Evolutionary conservation across 2,113 vertebrate genomes (phyloP), one percentile per base, ranked within the genome.

Genomic region (Panthera tigris): DNA sequence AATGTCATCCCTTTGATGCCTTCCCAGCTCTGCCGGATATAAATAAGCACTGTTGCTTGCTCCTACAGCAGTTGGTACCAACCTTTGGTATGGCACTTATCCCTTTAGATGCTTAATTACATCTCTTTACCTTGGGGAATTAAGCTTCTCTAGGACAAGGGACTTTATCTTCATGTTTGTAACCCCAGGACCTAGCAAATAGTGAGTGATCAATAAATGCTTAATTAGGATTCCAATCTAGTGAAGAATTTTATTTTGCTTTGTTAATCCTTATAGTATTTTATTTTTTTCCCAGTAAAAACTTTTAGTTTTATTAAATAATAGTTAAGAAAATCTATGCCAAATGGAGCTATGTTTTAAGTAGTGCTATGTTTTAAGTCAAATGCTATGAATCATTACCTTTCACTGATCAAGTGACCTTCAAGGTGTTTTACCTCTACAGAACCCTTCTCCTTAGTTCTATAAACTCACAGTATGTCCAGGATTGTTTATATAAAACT

Each of bases 201-300:
- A 65, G 36, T 80, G 61, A 89, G 36, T 82, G 74, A 65, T 83
- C 61, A 74, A 16, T 74, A 71, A 71, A 50, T 66, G 11, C 76
- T 94, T 92, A 71, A 82, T 89, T 78, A 41, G 55, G 55, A 95
- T 29, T 69, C 19, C 13, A 86, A 15, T 4, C 18, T 80, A 65
- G 21, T 57, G 69, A 96, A 80, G 81, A 91, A 25, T 85, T 97
- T 91, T 48, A 48, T 90, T 96, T 89, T 93, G n/a, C 25, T 84
- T 91, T 93, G 48, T 93, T 86, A 74, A 69, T 45, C 45, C 45
- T 45, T 45, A 45, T 45, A 45, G 45, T 45, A 45, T 45, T 45
- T 45, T 45, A 45, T 45, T 45, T 45, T 45, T 45, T 45, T 45
- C 8, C 3, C 3, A 41, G 7, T 68, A 82, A 95, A 76, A 61